Evolutionary conservation across 1,140 invertebrate species (phyloP).

Genomic region (Musca vetustissima): DNA sequence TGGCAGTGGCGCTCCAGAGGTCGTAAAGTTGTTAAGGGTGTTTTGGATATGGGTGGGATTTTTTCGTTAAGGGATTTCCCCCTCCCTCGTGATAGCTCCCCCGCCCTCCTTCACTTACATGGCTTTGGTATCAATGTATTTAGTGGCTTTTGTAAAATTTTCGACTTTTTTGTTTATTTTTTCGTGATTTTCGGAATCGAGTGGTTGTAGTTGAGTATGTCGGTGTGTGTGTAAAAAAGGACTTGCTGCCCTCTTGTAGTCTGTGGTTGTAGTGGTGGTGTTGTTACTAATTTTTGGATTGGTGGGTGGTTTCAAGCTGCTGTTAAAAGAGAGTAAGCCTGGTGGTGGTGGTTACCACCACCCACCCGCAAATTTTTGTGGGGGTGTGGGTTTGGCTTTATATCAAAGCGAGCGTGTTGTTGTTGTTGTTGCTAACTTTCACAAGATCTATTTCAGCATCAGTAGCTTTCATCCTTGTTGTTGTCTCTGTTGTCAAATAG

Average conservation of each 20-base stretch:
- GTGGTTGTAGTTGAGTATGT: not conserved
- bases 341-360: not conserved
- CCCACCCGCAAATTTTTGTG: not conserved
- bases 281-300: not conserved
- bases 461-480: no score
- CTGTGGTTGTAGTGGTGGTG: constrained; percentile 21
- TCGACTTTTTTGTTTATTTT: constrained; percentile 45
- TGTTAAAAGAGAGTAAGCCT: no score
- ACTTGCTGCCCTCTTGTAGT: not conserved
- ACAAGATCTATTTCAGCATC: not conserved
- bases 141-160: constrained; percentile 53
- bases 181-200: constrained; percentile 20
- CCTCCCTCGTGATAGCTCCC: no score
- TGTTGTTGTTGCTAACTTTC: not conserved
- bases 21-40: constrained; percentile 32
- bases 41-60: not conserved
- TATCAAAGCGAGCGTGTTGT: not conserved
- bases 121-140: constrained; percentile 45
- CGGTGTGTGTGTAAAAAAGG: not conserved
- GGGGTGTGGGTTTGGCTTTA: constrained; percentile 21
- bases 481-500: constrained; percentile 32
- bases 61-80: no score
- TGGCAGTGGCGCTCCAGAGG: not conserved
- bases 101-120: no score
- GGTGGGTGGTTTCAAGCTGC: no score